Percentiles rank a stretch among this genome's conserved stretches.
phyloP scores from a whole-genome alignment of 2,888 invertebrate species.

The Aricia artaxerxes region DNA sequence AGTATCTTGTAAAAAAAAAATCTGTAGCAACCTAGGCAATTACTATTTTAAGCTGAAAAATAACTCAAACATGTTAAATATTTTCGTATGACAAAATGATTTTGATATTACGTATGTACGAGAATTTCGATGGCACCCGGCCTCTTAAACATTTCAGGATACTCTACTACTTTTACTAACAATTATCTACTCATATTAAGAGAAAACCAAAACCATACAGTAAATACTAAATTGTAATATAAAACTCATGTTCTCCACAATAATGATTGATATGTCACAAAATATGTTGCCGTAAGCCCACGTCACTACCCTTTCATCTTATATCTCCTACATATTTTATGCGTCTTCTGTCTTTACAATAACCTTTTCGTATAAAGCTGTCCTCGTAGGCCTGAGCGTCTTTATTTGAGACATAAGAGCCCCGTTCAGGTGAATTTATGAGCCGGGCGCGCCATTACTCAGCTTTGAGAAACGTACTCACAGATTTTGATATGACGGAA shows the following conservation, averaged over 20 bases:
- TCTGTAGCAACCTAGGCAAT: too few species aligned
- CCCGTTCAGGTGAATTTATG: slow-evolving; percentile 59
- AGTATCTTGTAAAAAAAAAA: too few species aligned
- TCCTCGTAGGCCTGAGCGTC: slow-evolving; percentile 54
- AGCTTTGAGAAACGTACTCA: slow-evolving; percentile 45
- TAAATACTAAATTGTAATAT: background rate
- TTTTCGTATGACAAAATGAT: too few species aligned
- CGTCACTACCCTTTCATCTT: slow-evolving; percentile 13
- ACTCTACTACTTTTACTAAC: too few species aligned
- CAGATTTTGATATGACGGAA: slow-evolving; percentile 27
- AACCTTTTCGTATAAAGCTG: slow-evolving; percentile 33
- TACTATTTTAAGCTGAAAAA: too few species aligned
- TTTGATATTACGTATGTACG: too few species aligned
- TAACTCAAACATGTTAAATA: too few species aligned
- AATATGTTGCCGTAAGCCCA: slow-evolving; percentile 3
- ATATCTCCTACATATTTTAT: slow-evolving; percentile 11
- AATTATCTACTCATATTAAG: too few species aligned
- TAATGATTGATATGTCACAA: background rate
- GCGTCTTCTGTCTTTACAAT: slow-evolving; percentile 17
- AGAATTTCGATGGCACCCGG: too few species aligned
- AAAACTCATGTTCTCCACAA: background rate
- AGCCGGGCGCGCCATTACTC: slow-evolving; percentile 46
- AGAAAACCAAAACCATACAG: background rate
- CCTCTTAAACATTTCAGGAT: too few species aligned
- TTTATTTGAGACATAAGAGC: slow-evolving; percentile 69